Percentiles rank a stretch among this genome's conserved stretches.
phyloP scores from a whole-genome alignment of 2,888 invertebrate species.

The Mythimna loreyi region DNA sequence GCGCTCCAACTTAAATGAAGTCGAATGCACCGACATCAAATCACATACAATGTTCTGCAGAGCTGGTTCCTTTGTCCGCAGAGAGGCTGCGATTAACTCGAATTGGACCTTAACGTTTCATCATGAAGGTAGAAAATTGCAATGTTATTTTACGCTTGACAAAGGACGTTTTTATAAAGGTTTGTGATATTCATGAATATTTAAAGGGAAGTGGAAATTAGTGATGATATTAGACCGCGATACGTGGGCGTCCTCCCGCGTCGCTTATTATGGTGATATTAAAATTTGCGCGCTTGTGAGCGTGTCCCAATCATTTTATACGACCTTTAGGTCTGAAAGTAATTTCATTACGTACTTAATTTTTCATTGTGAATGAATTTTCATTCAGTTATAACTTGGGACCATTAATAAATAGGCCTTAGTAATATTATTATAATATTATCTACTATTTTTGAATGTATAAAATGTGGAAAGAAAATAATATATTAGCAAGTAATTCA shows the following conservation, averaged over 20 bases:
- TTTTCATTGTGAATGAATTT: conserved; percentile 33
- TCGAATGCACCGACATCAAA: conserved; percentile 47
- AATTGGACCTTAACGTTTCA: conserved; percentile 43
- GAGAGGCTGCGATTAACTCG: conserved; percentile 29
- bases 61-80: conserved; percentile 29
- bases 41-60: conserved; percentile 49
- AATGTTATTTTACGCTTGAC: conserved; percentile 24
- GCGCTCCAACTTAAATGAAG: conserved; percentile 46
- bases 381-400: conserved; percentile 13
- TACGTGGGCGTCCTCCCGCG: conserved; percentile 27
- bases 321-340: conserved; percentile 43
- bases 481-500: conserved; percentile 5
- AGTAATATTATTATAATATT: background rate
- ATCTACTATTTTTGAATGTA: conserved; percentile 7
- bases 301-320: conserved; percentile 46
- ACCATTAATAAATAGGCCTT: background rate
- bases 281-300: conserved; percentile 50
- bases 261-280: conserved; percentile 50
- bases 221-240: conserved; percentile 33
- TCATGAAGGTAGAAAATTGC: conserved; percentile 22
- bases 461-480: conserved; percentile 2
- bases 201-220: conserved; percentile 35
- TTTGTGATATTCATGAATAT: conserved; percentile 26
- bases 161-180: conserved; percentile 21
- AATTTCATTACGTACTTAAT: conserved; percentile 43